phyloP scores from a whole-genome alignment of 1,140 invertebrate species.

The Anoplophora glabripennis region DNA sequence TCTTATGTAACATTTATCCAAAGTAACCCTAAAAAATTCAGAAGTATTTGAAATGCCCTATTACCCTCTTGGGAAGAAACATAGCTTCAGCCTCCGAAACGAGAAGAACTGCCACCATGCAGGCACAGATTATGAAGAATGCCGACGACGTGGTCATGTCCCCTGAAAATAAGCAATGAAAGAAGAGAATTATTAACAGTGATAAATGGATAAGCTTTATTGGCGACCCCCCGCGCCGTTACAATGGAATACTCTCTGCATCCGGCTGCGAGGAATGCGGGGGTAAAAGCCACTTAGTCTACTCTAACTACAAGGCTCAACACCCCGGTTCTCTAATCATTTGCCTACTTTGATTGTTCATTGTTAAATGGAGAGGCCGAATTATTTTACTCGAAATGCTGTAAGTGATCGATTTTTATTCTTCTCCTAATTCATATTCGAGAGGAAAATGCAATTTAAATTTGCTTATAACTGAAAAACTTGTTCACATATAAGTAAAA shows the following conservation, averaged over 20 bases:
- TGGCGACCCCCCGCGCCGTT: slow-evolving; percentile 30
- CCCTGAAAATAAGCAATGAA: slow-evolving; percentile 27
- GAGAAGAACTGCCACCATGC: slow-evolving; percentile 12
- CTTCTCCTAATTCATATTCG: no score
- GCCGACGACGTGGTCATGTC: slow-evolving; percentile 31
- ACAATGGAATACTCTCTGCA: slow-evolving; percentile 46
- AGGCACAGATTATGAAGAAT: slow-evolving; percentile 23
- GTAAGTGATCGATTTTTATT: no score
- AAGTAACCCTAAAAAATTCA: no score
- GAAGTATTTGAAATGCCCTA: background rate
- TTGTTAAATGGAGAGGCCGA: no score
- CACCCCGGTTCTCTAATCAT: no score
- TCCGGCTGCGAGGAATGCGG: slow-evolving; percentile 41
- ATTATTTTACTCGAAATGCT: no score
- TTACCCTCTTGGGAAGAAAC: slow-evolving; percentile 41
- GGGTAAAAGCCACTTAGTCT: slow-evolving; percentile 37
- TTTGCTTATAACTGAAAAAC: no score
- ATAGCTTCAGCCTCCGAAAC: slow-evolving; percentile 30
- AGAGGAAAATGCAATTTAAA: no score
- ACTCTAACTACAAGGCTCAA: no score
- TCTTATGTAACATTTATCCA: no score
- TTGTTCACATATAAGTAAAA: no score
- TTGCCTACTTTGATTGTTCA: no score
- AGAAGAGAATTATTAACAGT: slow-evolving; percentile 39
- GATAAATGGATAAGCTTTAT: slow-evolving; percentile 44